Evolutionary conservation across 2,888 invertebrate genomes (phyloP).

Genomic region (Glyphotaelius pellucidus): DNA sequence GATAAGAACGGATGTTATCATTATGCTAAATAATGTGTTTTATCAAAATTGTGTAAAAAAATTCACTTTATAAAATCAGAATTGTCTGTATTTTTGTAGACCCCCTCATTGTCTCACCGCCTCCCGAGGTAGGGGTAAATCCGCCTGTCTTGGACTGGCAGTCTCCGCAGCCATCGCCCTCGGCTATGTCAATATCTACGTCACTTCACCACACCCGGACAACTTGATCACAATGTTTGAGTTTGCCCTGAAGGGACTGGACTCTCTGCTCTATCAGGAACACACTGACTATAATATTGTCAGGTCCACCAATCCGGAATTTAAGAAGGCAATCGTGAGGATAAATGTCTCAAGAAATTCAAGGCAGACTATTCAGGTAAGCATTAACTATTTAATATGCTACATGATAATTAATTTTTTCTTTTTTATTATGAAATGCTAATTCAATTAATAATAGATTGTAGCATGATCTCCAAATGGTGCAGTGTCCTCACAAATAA

Average conservation of each 20-base stretch:
- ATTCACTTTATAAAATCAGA: background rate
- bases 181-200: constrained; percentile 95
- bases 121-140: constrained; percentile 98
- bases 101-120: constrained; percentile 97
- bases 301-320: constrained; percentile 96
- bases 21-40: too few species aligned
- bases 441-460: background rate
- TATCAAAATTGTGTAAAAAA: background rate
- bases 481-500: too few species aligned
- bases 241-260: constrained; percentile 96
- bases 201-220: constrained; percentile 98
- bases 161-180: constrained; percentile 86
- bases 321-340: constrained; percentile 96
- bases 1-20: too few species aligned
- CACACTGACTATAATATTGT: constrained; percentile 96
- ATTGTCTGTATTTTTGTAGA: constrained; percentile 73
- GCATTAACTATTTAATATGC: too few species aligned
- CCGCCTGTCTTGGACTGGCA: constrained; percentile 96
- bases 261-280: constrained; percentile 95
- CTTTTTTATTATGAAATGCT: background rate
- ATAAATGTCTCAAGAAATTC: constrained; percentile 94
- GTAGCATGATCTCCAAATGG: too few species aligned
- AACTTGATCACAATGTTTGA: constrained; percentile 98
- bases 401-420: background rate
- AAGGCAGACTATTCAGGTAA: constrained; percentile 82